Base-by-base conservation (phyloP, 92 coral and sea anemone species). In the Palythoa heliodiscus region DNA sequence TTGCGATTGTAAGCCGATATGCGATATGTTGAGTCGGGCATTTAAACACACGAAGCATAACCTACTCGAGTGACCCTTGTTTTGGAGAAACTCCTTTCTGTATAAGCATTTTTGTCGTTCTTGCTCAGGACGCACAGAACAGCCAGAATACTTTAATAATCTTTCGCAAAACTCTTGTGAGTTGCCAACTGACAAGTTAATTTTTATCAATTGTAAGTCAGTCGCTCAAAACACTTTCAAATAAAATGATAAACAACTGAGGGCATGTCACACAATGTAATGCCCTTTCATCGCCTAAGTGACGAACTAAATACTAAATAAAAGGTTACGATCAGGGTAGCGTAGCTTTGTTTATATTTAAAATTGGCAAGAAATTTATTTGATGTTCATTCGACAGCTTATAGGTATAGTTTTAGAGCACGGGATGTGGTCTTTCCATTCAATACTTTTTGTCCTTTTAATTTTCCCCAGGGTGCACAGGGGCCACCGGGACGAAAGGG, bases 1-100 rank as follows among this genome's bases (percentile, higher is more conserved):
- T 48, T 89, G 83, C 71, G 86, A 66, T 50, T 86, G 92, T 89
- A 89, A 89, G 90, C 79, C 87, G 92, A 89, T 89, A 89, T 87
- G 57, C 87, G 92, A 87, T 89, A 89, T 87, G 57, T 80, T 66
- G 8, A 63, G 84, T 64, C 73, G 74, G 84, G 47, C 22, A 47
- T 64, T 80, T 80, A 66, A 63, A 47, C 39, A 63, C 66, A 37
- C 22, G 22, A 11, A 67, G 23, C 48, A 16, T 39, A 64, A 11
- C 38, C 70, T 58, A 2, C 29, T 78, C 23, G 0, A 58, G 43
- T 80, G 74, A 66, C 84, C 60, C 37, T 80, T 10, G 84, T 52
- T 7, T 47, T n/a, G 53, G 25, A 11, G n/a, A 63, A n/a, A 50
- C 77, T 40, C 73, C 19, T 24, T 55, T 23, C 29, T 72, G 12